Percentiles rank a stretch among this genome's conserved stretches.
Evolutionary conservation across 2,888 invertebrate genomes (phyloP).

Genomic region (Argynnis bischoffii): DNA sequence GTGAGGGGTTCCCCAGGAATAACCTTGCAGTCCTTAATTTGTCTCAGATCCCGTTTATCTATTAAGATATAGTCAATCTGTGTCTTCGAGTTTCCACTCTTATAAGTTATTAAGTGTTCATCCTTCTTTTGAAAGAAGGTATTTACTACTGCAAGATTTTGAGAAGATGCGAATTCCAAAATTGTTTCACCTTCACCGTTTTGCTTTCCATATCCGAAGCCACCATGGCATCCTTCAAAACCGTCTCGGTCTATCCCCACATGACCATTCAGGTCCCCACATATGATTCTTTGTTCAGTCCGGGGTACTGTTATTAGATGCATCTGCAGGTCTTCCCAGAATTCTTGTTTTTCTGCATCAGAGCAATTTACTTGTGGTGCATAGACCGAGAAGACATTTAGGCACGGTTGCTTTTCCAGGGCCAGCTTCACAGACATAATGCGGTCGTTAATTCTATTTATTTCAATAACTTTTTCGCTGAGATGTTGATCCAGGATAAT

Average conservation of each 20-base stretch:
- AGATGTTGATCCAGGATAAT: constrained; percentile 5
- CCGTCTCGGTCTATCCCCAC: not conserved
- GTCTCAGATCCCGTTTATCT: too few relatives aligned
- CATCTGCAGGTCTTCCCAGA: constrained; percentile 6
- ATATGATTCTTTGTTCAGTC: not conserved
- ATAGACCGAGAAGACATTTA: constrained; percentile 3
- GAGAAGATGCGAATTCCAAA: too few relatives aligned
- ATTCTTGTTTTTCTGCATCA: constrained; percentile 10
- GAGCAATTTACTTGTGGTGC: not conserved
- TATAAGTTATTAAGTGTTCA: too few relatives aligned
- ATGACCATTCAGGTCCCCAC: constrained; percentile 6
- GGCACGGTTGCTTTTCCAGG: constrained; percentile 7
- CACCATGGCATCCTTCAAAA: constrained; percentile 4
- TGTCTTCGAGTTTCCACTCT: too few relatives aligned
- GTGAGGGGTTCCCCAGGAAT: constrained; percentile 15
- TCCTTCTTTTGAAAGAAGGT: too few relatives aligned
- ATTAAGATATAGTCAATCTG: too few relatives aligned
- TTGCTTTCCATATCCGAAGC: not conserved
- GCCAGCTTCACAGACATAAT: constrained; percentile 15
- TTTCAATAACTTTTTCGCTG: constrained; percentile 2
- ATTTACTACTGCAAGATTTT: too few relatives aligned
- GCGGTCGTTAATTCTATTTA: constrained; percentile 13
- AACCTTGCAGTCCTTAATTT: too few relatives aligned
- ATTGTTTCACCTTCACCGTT: constrained; percentile 20
- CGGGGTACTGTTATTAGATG: not conserved